These are phyloP conservation scores for Lethrus apterus DNA, from an alignment of 1,140 invertebrate species.

Conservation along the genomic window DNA sequence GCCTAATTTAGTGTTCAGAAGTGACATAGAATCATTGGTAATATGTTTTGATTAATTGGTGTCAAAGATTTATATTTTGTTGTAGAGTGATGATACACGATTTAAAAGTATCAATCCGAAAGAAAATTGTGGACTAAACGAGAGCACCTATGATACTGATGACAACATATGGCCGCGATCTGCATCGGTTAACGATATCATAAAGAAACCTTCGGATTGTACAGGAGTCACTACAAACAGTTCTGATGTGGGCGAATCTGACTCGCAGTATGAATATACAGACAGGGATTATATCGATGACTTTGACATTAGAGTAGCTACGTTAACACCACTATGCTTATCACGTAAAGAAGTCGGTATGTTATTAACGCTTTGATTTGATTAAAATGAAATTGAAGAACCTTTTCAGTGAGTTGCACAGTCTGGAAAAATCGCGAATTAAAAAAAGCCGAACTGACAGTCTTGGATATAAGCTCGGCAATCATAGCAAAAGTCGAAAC, in stretches of 20 bases:
- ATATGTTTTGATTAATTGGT: too few relatives aligned
- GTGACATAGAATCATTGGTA: conserved; percentile 8
- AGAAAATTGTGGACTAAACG: too few relatives aligned
- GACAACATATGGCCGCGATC: neutral
- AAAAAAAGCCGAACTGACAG: conserved; percentile 87
- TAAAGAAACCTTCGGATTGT: conserved; percentile 9
- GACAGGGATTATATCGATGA: conserved; percentile 9
- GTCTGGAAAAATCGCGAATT: conserved; percentile 86
- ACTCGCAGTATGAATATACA: conserved; percentile 7
- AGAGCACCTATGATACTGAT: conserved; percentile 4
- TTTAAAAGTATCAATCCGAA: too few relatives aligned
- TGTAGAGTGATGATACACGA: neutral
- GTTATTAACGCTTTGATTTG: conserved; percentile 1
- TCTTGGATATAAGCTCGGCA: conserved; percentile 87
- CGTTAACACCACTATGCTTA: conserved; percentile 10
- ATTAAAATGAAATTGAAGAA: neutral
- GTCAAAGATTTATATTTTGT: neutral
- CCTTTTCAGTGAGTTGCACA: conserved; percentile 77
- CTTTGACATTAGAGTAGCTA: conserved; percentile 7
- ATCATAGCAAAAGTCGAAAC: conserved; percentile 85
- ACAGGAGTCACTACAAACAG: conserved; percentile 7
- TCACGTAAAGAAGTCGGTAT: conserved; percentile 12
- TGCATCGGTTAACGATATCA: neutral
- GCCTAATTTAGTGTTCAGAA: conserved; percentile 6
- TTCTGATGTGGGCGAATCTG: conserved; percentile 10